Conservation (phyloP, 2,113 vertebrate species). For the Corythaeola cristata region DNA sequence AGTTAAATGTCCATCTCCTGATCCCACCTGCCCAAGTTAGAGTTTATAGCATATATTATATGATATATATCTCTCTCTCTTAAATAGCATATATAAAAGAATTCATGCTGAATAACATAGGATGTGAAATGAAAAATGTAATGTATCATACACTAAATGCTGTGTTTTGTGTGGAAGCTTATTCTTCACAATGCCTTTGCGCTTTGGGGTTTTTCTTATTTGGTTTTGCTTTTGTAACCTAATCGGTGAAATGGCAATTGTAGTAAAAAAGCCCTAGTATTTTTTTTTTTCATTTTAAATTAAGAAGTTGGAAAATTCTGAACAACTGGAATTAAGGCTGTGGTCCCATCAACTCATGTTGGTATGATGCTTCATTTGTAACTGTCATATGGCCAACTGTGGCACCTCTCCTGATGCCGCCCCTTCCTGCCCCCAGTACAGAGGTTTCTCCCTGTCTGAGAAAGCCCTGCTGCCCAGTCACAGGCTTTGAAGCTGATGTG, state of each 20-base stretch:
- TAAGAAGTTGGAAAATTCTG: not conserved
- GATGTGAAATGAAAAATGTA: not conserved
- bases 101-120: not conserved
- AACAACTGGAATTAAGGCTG: not conserved
- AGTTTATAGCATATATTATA: not conserved
- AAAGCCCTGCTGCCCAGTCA: not conserved
- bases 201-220: not conserved
- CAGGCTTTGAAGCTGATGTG: not conserved
- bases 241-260: not conserved
- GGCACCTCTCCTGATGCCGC: not conserved
- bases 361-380: not conserved
- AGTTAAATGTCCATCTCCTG: not conserved
- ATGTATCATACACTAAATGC: not conserved
- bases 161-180: not conserved
- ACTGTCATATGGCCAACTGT: not conserved
- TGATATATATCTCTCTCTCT: no score
- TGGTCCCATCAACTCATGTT: not conserved
- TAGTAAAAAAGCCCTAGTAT: not conserved
- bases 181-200: not conserved
- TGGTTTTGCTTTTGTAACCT: not conserved
- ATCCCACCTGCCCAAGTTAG: not conserved
- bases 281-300: not conserved
- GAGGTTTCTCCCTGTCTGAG: conserved; percentile 38
- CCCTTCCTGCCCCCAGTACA: not conserved
- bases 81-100: not conserved